Evolutionary conservation across 2,797 vertebrate genomes (phyloP).

Genomic region (Pseudopleuronectes americanus): DNA sequence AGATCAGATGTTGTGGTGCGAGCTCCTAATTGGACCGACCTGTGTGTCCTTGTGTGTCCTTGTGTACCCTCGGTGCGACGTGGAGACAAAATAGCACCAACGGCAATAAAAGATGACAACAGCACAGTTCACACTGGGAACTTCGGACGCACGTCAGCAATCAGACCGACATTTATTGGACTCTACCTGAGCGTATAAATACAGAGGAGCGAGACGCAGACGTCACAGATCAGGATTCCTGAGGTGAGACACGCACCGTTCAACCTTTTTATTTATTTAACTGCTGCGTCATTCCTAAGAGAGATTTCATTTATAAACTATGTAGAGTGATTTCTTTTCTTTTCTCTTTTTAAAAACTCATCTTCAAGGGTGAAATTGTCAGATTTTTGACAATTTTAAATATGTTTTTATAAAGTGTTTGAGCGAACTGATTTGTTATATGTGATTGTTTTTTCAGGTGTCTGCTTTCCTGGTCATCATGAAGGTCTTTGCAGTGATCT

Average conservation of each 20-base stretch:
- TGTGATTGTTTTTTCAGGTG: conserved; percentile 50
- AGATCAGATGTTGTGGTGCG: neutral
- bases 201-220: conserved; percentile 7
- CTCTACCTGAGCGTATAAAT: conserved; percentile 73
- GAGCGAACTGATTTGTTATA: neutral
- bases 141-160: conserved; percentile 75
- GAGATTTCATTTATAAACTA: too few species aligned
- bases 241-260: conserved; percentile 40
- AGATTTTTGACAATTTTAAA: neutral
- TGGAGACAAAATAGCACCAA: conserved; percentile 66
- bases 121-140: conserved; percentile 57
- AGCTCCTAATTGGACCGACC: neutral
- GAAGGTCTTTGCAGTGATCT: conserved; percentile 75
- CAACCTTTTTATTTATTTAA: neutral
- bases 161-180: conserved; percentile 56
- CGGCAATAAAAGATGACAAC: conserved; percentile 79
- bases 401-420: too few species aligned
- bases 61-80: conserved; percentile 56
- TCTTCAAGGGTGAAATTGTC: neutral
- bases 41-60: too few species aligned
- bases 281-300: neutral
- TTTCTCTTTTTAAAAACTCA: too few species aligned
- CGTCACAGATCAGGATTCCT: conserved; percentile 37
- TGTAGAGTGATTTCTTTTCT: neutral
- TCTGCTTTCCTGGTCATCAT: conserved; percentile 69